A percentile compares a stretch with the other conserved stretches of the same genome.
phyloP scores from a whole-genome alignment of 2,888 invertebrate genomes.

The Drosophila anceps region DNA sequence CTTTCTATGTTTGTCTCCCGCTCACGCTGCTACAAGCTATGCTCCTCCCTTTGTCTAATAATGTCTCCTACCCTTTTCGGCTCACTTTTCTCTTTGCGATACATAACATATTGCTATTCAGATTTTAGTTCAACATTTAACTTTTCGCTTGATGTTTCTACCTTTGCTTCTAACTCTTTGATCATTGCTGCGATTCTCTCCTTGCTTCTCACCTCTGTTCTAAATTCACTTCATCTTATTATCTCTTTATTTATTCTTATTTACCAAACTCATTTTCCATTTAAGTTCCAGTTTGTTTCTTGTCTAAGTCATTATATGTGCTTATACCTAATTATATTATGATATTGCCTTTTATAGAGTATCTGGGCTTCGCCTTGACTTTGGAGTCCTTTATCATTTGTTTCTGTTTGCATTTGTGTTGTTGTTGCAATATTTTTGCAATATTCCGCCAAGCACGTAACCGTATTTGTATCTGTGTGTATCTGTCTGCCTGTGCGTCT shows the following conservation, averaged over 20 bases:
- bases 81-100: not conserved
- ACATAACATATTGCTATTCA: not conserved
- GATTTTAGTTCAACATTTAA: not conserved
- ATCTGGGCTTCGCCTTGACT: conserved; percentile 12
- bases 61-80: not conserved
- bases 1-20: not conserved
- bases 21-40: not conserved
- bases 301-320: too few species aligned
- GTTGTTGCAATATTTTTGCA: conserved; percentile 72
- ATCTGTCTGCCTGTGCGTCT: conserved; percentile 13
- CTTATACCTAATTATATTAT: too few species aligned
- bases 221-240: too few species aligned
- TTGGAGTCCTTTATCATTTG: conserved; percentile 5
- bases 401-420: conserved; percentile 44
- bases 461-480: conserved; percentile 56
- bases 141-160: not conserved
- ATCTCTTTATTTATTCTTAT: too few species aligned
- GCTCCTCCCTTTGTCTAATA: not conserved
- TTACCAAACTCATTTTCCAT: too few species aligned
- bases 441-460: conserved; percentile 75
- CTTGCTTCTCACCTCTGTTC: too few species aligned
- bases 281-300: not conserved
- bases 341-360: conserved; percentile 18
- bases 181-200: too few species aligned
- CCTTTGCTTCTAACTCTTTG: too few species aligned